phyloP scores from a whole-genome alignment of 1,140 invertebrate genomes.

The Epicauta chinensis region DNA sequence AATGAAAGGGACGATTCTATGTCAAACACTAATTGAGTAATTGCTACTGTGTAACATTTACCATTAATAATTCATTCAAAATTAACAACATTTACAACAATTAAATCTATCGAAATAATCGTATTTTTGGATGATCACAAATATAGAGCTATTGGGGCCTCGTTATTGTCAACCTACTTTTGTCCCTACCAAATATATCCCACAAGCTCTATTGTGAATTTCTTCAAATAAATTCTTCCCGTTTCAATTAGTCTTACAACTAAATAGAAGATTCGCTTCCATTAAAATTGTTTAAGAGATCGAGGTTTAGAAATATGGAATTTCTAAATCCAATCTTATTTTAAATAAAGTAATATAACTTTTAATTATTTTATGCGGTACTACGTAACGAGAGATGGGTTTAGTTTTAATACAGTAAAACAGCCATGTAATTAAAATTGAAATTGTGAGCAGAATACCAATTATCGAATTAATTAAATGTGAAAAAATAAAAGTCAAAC shows the following conservation, averaged over 20 bases:
- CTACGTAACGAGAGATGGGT: no score
- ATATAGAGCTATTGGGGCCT: slow-evolving; percentile 14
- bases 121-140: no score
- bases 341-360: no score
- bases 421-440: slow-evolving; percentile 4
- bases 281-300: no score
- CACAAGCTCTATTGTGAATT: slow-evolving; percentile 12
- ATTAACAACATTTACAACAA: no score
- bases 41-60: background rate
- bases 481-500: no score
- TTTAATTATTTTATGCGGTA: no score
- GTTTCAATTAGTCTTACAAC: background rate
- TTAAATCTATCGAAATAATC: no score
- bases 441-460: slow-evolving; percentile 10
- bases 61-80: no score
- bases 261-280: no score
- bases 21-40: slow-evolving; percentile 16
- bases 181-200: slow-evolving; percentile 5
- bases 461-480: background rate
- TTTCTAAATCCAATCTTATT: no score
- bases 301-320: no score
- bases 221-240: slow-evolving; percentile 4
- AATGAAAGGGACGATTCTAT: slow-evolving; percentile 7
- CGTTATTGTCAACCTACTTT: background rate
- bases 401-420: background rate